Base-by-base conservation (phyloP, 2,888 invertebrate genomes). In the Himalopsyche kuldschensis region DNA sequence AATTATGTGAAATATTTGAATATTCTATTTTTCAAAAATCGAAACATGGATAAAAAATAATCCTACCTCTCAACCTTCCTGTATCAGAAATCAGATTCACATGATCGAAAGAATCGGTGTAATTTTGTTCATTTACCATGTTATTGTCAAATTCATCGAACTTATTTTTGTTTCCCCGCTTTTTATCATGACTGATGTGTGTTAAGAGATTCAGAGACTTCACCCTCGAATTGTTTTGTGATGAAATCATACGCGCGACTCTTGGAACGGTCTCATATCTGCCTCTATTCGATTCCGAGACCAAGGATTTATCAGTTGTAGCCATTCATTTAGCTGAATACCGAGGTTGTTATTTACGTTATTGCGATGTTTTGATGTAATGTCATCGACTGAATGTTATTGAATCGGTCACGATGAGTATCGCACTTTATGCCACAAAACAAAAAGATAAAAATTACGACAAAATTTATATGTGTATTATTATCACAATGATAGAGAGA, bases 171-270 rank as follows among this genome's bases (percentile, higher is more conserved):
- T 80, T 87, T 88, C 87, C 32, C 87, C 88, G 89, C 91, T 86
- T 88, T 87, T 87, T 86, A 86, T 87, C 89, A 88, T 91, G 91
- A 85, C 91, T 90, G 82, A 94, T 88, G 87, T 94, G 94, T 83
- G 92, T 91, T 83, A 94, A 88, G 55, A 93, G 90, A 89, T 94
- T 94, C 5, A 91, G 89, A 88, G 94, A 94, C 88, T 94, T 94
- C 87, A 92, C 90, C 87, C 94, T 90, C 5, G 55, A 20, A 55
- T 55, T 55, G 15, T n/a, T 55, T 55, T 31, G 75, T 30, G 75
- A 15, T 30, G 75, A 32, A 75, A 32, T 75, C 55, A 55, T 55
- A 55, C 55, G 55, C 10, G 55, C 55, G 6, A 55, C 55, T 55
- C 55, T 55, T 4, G 55, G 55, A 24, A 55, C 24, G 20, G 55